A percentile compares a stretch with the other conserved stretches of the same genome.
Conservation (phyloP, 1,140 invertebrate species). For the Leptinotarsa texana region DNA sequence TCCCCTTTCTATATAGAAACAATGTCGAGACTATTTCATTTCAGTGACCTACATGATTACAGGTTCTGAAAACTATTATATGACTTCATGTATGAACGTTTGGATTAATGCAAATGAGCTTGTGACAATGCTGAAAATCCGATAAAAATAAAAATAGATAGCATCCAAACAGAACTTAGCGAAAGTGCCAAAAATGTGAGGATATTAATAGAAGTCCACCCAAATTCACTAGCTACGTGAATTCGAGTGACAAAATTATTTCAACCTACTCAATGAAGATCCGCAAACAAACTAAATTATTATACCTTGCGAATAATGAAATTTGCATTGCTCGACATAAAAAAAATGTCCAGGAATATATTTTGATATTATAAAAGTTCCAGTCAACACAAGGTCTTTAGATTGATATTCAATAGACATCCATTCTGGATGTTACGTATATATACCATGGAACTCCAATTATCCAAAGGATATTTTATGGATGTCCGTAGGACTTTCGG, state of each 20-base stretch:
- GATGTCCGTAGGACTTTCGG: too few species aligned
- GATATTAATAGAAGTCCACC: conserved; percentile 1
- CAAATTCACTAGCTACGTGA: neutral
- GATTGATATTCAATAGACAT: neutral
- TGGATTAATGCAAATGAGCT: neutral
- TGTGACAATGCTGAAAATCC: conserved; percentile 5
- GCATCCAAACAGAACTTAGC: neutral
- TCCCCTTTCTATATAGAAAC: too few species aligned
- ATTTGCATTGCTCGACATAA: neutral
- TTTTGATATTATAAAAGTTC: neutral
- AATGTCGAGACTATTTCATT: too few species aligned
- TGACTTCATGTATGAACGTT: neutral
- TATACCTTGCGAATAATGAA: neutral
- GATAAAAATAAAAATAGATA: conserved; percentile 9
- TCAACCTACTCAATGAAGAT: neutral
- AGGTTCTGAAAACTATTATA: too few species aligned
- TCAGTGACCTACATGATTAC: too few species aligned
- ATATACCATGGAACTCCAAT: too few species aligned
- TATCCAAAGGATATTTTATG: too few species aligned
- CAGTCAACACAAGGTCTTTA: neutral
- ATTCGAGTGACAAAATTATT: neutral
- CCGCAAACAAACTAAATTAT: neutral
- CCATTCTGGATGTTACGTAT: neutral
- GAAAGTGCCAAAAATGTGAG: conserved; percentile 1
- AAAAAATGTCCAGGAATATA: neutral